phyloP scores from a whole-genome alignment of 2,888 invertebrate species.

The Oscheius onirici region DNA sequence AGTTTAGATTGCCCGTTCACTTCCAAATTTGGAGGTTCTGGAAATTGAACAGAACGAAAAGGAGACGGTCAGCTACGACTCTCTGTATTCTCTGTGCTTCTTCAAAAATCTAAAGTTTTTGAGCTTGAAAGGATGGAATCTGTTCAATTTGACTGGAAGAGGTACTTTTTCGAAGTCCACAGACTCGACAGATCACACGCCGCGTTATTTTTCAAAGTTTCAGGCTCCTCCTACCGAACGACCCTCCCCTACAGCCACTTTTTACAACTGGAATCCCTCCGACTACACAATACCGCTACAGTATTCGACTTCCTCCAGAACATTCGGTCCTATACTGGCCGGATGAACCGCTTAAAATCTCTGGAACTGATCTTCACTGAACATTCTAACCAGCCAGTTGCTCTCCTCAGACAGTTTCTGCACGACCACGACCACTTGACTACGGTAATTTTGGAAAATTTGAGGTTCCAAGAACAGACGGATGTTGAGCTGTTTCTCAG shows the following conservation, averaged over 20 bases:
- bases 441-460: no score
- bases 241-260: constrained; percentile 11
- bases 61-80: constrained; percentile 7
- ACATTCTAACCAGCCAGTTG: no score
- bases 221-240: constrained; percentile 12
- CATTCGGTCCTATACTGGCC: background rate
- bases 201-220: background rate
- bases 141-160: background rate
- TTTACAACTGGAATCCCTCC: background rate
- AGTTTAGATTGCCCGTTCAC: constrained; percentile 1
- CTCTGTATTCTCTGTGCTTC: constrained; percentile 16
- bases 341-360: background rate
- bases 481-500: background rate
- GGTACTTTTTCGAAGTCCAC: background rate
- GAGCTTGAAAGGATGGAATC: constrained; percentile 19
- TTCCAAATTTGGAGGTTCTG: background rate
- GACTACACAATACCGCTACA: constrained; percentile 4
- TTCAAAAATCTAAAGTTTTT: constrained; percentile 12
- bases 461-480: background rate
- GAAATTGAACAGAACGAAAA: constrained; percentile 1
- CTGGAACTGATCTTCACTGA: background rate
- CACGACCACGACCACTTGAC: no score
- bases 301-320: background rate
- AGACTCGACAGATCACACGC: background rate
- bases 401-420: no score